A percentile compares a stretch with the other conserved stretches of the same genome.
phyloP scores from a whole-genome alignment of 1,140 invertebrate species.

The Wiebesia pumilae region DNA sequence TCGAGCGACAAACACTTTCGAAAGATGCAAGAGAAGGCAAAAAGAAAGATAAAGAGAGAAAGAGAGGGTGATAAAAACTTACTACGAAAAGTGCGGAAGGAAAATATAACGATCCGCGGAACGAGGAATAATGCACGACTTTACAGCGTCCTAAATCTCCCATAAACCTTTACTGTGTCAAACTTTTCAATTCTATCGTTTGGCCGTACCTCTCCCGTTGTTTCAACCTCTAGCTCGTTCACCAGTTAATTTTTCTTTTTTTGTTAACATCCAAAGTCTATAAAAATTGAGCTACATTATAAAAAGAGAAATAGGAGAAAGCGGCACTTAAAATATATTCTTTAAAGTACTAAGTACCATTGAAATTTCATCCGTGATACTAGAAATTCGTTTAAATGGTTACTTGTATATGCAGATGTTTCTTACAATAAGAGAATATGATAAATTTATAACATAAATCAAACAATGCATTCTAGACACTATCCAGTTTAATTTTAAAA shows the following conservation, averaged over 20 bases:
- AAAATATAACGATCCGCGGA: conserved; percentile 69
- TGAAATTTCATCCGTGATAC: not conserved
- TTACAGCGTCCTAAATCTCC: conserved; percentile 73
- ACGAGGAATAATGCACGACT: conserved; percentile 70
- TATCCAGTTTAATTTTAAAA: too few relatives aligned
- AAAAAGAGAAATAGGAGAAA: conserved; percentile 15
- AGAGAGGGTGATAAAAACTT: conserved; percentile 59
- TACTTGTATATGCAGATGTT: too few relatives aligned
- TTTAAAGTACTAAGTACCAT: conserved; percentile 7
- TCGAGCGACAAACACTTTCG: conserved; percentile 63
- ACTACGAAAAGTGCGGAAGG: conserved; percentile 58
- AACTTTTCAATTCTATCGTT: conserved; percentile 73
- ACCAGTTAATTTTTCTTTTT: not conserved
- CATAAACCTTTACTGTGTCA: conserved; percentile 68
- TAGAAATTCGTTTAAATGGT: too few relatives aligned
- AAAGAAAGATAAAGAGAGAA: conserved; percentile 7
- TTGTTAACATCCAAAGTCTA: conserved; percentile 5
- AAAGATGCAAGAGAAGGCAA: conserved; percentile 41
- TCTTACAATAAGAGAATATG: too few relatives aligned
- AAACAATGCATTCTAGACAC: too few relatives aligned
- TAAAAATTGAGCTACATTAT: conserved; percentile 25
- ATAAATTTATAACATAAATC: not conserved
- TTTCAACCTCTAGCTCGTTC: not conserved
- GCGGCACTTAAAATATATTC: conserved; percentile 4
- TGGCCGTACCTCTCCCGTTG: conserved; percentile 15